Percentiles rank a stretch among this genome's conserved stretches.
Evolutionary conservation across 2,888 invertebrate species (phyloP).

Genomic region (Drosophila algonquin): DNA sequence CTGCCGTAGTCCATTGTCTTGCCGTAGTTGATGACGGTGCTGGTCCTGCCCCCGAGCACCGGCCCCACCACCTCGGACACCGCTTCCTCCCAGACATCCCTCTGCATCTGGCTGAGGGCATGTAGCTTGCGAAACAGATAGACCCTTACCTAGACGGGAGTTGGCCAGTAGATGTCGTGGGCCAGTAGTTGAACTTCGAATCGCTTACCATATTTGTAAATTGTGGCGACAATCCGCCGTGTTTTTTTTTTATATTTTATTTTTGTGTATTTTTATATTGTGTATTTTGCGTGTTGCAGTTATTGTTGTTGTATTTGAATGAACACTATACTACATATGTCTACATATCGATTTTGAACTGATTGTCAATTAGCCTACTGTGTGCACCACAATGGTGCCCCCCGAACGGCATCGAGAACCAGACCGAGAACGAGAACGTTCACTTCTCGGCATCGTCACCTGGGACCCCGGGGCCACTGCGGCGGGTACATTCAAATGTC

Average conservation of each 20-base stretch:
- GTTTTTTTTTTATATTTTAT: slow-evolving; percentile 19
- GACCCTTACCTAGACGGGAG: slow-evolving; percentile 51
- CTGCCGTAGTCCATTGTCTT: not conserved
- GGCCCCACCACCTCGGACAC: slow-evolving; percentile 43
- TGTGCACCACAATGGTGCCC: not conserved
- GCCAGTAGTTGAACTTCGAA: not conserved
- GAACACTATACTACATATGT: not conserved
- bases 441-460: slow-evolving; percentile 40
- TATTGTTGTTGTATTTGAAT: not conserved
- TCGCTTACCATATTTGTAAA: slow-evolving; percentile 43
- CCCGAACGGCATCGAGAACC: slow-evolving; percentile 12
- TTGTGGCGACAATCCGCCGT: slow-evolving; percentile 1
- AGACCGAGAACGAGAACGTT: slow-evolving; percentile 63
- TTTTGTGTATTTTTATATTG: not conserved
- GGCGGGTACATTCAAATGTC: slow-evolving; percentile 51
- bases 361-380: slow-evolving; percentile 65
- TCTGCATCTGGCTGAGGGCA: slow-evolving; percentile 39
- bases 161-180: slow-evolving; percentile 13
- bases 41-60: slow-evolving; percentile 47
- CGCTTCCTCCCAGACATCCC: slow-evolving; percentile 46
- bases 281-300: not conserved
- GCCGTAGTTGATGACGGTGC: slow-evolving; percentile 51
- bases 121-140: slow-evolving; percentile 63
- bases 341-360: slow-evolving; percentile 16
- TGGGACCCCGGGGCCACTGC: slow-evolving; percentile 21